Percentiles rank a stretch among this genome's conserved stretches.
phyloP scores from a whole-genome alignment of 2,797 vertebrate genomes.

The Phaenicophaeus curvirostris region DNA sequence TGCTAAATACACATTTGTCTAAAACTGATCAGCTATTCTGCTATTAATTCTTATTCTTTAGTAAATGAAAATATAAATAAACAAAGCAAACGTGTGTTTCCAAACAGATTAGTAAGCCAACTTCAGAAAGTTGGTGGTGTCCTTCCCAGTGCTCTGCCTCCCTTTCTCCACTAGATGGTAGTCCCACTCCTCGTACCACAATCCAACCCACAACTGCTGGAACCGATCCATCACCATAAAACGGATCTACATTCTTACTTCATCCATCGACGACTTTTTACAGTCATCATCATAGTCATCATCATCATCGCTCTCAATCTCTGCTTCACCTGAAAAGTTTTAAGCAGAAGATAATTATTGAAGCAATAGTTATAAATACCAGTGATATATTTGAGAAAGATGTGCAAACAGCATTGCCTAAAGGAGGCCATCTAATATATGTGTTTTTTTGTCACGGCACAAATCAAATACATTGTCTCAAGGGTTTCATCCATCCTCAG shows the following conservation, averaged over 20 bases:
- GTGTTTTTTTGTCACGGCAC: neutral
- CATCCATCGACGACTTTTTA: conserved; percentile 97
- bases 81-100: neutral
- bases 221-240: neutral
- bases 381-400: neutral
- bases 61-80: neutral
- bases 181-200: neutral
- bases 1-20: neutral
- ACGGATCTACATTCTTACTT: conserved; percentile 79
- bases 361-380: neutral
- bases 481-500: neutral
- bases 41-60: neutral
- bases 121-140: neutral
- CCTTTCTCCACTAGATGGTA: conserved; percentile 72
- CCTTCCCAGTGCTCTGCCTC: neutral
- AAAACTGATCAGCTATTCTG: neutral
- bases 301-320: conserved; percentile 94
- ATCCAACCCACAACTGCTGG: neutral
- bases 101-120: neutral
- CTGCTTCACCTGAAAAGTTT: conserved; percentile 87
- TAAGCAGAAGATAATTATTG: conserved; percentile 32
- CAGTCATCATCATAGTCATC: conserved; percentile 95
- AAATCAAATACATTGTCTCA: neutral
- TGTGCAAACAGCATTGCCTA: neutral
- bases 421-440: neutral